phyloP scores from a whole-genome alignment of 2,797 vertebrate species.

The Ctenopoma multispine region DNA sequence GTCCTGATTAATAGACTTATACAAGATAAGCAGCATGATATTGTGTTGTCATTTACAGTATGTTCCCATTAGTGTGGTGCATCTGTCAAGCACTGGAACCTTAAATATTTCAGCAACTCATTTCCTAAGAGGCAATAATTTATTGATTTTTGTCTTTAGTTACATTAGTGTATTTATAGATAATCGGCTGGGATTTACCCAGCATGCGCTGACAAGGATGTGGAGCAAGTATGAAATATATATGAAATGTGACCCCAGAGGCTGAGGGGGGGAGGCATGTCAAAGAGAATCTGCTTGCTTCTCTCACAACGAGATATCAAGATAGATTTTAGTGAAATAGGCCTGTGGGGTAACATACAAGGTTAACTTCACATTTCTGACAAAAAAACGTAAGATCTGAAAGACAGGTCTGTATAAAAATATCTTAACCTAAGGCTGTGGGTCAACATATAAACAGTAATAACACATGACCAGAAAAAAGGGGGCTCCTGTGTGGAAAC shows the following conservation, averaged over 20 bases:
- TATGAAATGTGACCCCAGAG: constrained; percentile 74
- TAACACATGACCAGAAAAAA: constrained; percentile 37
- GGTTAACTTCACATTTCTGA: constrained; percentile 58
- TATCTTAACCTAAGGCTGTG: constrained; percentile 64
- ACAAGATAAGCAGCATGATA: constrained; percentile 43
- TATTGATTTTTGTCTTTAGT: constrained; percentile 79
- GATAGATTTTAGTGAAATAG: constrained; percentile 64
- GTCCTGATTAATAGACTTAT: constrained; percentile 40
- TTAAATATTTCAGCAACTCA: constrained; percentile 76
- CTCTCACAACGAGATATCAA: constrained; percentile 44
- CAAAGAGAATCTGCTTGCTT: constrained; percentile 72
- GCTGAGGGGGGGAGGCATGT: constrained; percentile 66
- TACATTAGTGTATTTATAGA: constrained; percentile 81
- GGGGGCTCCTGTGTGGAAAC: constrained; percentile 42
- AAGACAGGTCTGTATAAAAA: constrained; percentile 43
- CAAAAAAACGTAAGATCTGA: constrained; percentile 43
- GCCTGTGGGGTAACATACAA: constrained; percentile 74
- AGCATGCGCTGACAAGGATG: constrained; percentile 65
- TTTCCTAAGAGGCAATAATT: constrained; percentile 76
- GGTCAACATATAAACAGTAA: constrained; percentile 68
- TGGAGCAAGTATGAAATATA: constrained; percentile 82
- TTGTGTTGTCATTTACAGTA: constrained; percentile 63
- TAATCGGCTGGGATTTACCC: constrained; percentile 76
- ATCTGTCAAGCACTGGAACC: constrained; percentile 48
- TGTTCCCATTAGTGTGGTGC: constrained; percentile 60